These are phyloP conservation scores for Dendronephthya gigantea DNA, from an alignment of 64 coral and sea anemone species.

Conservation along the genomic window DNA sequence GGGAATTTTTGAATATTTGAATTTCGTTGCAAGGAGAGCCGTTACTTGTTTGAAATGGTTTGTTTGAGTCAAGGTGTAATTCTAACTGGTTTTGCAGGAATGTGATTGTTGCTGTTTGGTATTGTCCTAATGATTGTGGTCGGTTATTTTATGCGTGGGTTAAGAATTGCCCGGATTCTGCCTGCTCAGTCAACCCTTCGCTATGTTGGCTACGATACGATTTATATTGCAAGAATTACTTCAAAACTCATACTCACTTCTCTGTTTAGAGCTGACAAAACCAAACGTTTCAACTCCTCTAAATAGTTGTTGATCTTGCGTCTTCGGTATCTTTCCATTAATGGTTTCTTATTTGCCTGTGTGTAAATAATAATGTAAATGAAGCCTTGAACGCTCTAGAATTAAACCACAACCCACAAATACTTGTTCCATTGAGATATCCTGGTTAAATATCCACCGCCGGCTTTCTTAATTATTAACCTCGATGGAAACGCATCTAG, in stretches of 20 bases:
- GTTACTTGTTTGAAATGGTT: neutral
- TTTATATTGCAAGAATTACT: no score
- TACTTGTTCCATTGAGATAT: neutral
- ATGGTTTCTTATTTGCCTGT: neutral
- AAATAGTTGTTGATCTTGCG: constrained; percentile 7
- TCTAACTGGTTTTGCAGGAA: no score
- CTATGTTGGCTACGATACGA: no score
- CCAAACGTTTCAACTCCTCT: neutral
- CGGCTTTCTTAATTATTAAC: no score
- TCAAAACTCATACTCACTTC: no score
- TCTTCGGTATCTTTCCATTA: neutral
- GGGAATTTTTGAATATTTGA: constrained; percentile 2
- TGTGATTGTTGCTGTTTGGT: no score
- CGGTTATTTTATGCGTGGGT: neutral
- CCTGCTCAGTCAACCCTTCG: neutral
- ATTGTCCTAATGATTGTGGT: no score
- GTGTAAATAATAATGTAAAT: neutral
- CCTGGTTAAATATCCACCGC: neutral
- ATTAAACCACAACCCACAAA: neutral
- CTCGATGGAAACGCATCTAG: no score
- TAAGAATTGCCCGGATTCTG: neutral
- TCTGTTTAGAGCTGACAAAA: neutral
- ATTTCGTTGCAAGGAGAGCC: neutral
- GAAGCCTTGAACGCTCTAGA: neutral
- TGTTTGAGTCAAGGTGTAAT: no score